Evolutionary conservation across 1,140 invertebrate species (phyloP).

Genomic region (Bombus confusus): DNA sequence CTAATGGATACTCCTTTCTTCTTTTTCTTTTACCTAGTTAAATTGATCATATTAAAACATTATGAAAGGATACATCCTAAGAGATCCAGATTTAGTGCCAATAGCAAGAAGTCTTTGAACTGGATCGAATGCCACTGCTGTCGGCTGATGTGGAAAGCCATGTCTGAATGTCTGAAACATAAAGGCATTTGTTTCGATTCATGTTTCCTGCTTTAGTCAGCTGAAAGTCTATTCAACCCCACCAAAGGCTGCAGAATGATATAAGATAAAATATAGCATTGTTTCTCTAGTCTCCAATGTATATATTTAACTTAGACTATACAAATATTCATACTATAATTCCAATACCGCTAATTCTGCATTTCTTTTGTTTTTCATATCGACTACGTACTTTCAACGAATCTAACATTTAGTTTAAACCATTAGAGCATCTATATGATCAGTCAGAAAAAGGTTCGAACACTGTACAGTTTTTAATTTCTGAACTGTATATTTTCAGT

Average conservation of each 20-base stretch:
- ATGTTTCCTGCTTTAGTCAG: slow-evolving; percentile 62
- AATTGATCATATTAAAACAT: slow-evolving; percentile 46
- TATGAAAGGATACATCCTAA: slow-evolving; percentile 97
- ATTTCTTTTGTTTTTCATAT: neutral
- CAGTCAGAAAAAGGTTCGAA: no score
- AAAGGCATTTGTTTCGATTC: slow-evolving; percentile 69
- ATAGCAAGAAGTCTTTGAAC: slow-evolving; percentile 98
- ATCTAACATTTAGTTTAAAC: neutral
- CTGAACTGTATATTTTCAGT: no score
- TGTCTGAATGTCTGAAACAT: slow-evolving; percentile 96
- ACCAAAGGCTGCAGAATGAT: slow-evolving; percentile 46
- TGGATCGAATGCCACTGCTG: slow-evolving; percentile 98
- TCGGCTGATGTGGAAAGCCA: slow-evolving; percentile 99
- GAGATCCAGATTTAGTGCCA: slow-evolving; percentile 96
- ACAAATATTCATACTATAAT: slow-evolving; percentile 19
- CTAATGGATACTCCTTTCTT: neutral
- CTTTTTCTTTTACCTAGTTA: neutral
- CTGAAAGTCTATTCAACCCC: slow-evolving; percentile 60
- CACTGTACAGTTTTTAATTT: no score
- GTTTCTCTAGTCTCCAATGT: slow-evolving; percentile 42
- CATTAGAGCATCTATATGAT: neutral
- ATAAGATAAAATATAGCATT: slow-evolving; percentile 49
- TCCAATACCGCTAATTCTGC: slow-evolving; percentile 57
- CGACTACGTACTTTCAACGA: neutral
- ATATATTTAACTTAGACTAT: slow-evolving; percentile 39